Evolutionary conservation across 2,797 vertebrate genomes (phyloP).

Genomic region (Melanotaenia maccullochi): DNA sequence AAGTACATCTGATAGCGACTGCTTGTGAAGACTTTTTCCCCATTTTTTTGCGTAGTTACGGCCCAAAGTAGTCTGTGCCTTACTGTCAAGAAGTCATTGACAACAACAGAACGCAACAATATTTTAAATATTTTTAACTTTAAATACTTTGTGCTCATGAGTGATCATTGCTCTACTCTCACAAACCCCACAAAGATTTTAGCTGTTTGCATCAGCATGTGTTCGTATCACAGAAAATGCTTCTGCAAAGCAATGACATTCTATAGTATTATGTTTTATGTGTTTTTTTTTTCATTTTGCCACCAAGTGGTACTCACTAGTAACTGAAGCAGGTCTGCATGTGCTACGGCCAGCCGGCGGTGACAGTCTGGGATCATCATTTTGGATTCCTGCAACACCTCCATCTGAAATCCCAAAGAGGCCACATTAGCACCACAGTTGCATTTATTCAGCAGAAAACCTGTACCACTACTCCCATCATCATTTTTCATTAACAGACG

Average conservation of each 20-base stretch:
- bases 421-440: constrained; percentile 11
- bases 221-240: no score
- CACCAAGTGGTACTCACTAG: constrained; percentile 83
- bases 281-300: not conserved
- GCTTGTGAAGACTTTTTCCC: no score
- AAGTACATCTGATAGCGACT: no score
- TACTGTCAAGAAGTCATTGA: no score
- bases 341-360: constrained; percentile 88
- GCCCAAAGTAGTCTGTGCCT: no score
- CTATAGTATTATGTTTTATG: not conserved
- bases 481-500: constrained; percentile 22
- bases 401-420: constrained; percentile 82
- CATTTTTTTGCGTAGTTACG: no score
- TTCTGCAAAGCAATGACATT: not conserved
- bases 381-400: constrained; percentile 92
- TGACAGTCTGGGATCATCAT: constrained; percentile 98
- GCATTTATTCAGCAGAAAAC: constrained; percentile 7
- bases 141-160: no score
- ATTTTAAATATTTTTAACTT: no score
- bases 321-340: constrained; percentile 87
- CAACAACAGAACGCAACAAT: no score
- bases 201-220: no score
- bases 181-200: no score
- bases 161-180: no score
- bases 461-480: not conserved